phyloP scores from a whole-genome alignment of 2,888 invertebrate genomes.

The Phania funesta region DNA sequence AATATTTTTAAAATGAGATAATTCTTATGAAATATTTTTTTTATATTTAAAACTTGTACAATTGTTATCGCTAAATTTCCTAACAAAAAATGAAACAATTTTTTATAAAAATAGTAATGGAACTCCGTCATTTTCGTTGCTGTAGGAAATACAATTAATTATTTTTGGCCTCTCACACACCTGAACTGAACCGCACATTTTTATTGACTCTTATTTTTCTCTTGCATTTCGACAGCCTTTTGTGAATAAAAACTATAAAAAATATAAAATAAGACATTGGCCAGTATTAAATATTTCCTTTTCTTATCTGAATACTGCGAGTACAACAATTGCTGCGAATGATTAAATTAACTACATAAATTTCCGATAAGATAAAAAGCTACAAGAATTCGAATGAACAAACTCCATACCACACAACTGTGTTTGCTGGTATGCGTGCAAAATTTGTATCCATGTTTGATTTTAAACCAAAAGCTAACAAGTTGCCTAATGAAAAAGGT shows the following conservation, averaged over 20 bases:
- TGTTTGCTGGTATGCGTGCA: not conserved
- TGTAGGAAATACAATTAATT: constrained; percentile 13
- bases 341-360: constrained; percentile 51
- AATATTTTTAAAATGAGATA: no score
- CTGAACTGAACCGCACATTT: not conserved
- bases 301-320: constrained; percentile 31
- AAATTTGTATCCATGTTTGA: constrained; percentile 14
- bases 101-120: no score
- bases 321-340: constrained; percentile 45
- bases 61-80: no score
- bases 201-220: not conserved
- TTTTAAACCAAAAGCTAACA: constrained; percentile 3
- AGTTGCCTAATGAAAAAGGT: constrained; percentile 18
- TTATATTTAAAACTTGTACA: no score
- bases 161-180: not conserved
- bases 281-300: constrained; percentile 53
- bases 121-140: no score
- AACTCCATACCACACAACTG: not conserved
- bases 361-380: constrained; percentile 54
- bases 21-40: no score
- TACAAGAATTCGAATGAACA: constrained; percentile 23
- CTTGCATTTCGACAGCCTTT: not conserved
- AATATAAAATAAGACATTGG: constrained; percentile 44
- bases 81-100: no score
- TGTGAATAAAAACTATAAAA: not conserved